phyloP scores from a whole-genome alignment of 2,797 vertebrate genomes.

The Argyrosomus regius region DNA sequence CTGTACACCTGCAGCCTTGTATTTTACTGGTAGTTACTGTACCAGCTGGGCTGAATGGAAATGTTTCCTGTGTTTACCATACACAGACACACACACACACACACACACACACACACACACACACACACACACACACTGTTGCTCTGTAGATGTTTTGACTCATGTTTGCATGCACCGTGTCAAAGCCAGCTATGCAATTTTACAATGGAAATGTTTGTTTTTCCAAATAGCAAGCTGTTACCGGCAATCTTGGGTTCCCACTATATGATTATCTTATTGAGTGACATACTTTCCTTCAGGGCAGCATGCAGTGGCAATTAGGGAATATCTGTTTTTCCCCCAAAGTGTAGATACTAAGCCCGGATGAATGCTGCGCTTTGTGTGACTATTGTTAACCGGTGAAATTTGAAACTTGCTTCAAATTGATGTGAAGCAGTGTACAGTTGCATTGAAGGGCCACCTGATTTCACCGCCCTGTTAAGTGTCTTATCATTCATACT shows the following conservation, averaged over 20 bases:
- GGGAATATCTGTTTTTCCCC: constrained; percentile 63
- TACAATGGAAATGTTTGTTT: constrained; percentile 68
- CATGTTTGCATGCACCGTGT: constrained; percentile 44
- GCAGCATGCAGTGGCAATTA: constrained; percentile 61
- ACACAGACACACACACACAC: constrained; percentile 26
- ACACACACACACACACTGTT: constrained; percentile 34
- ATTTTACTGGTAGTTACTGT: constrained; percentile 33
- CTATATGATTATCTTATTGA: constrained; percentile 73
- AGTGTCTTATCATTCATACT: not conserved
- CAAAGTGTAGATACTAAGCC: constrained; percentile 59
- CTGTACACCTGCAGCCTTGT: constrained; percentile 56
- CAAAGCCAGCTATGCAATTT: constrained; percentile 45
- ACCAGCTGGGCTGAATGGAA: constrained; percentile 55
- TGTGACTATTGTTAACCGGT: constrained; percentile 62
- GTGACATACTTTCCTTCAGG: constrained; percentile 72
- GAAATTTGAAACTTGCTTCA: constrained; percentile 66
- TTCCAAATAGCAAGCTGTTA: constrained; percentile 51
- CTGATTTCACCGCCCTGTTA: constrained; percentile 18
- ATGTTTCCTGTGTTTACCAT: constrained; percentile 63
- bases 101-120: constrained; percentile 26
- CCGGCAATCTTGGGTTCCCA: constrained; percentile 59
- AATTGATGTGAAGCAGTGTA: constrained; percentile 44
- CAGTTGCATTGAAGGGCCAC: constrained; percentile 57
- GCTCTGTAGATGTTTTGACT: constrained; percentile 34
- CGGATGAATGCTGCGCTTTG: constrained; percentile 68